These are phyloP conservation scores for Ophthalmolycus amberensis DNA, from an alignment of 2,113 vertebrate genomes.

Conservation along the genomic window DNA sequence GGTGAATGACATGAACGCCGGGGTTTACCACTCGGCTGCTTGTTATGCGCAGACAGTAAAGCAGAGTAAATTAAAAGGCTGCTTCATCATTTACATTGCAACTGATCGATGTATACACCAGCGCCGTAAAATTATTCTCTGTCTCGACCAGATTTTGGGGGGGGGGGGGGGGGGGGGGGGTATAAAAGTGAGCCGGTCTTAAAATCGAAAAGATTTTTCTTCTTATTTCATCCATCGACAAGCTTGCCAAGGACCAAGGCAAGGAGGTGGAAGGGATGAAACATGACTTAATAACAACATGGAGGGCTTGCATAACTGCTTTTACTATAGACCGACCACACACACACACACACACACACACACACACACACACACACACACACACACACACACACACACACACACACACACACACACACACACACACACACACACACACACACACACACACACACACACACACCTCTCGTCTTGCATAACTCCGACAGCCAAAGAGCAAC, in stretches of 20 bases:
- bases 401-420: constrained; percentile 16
- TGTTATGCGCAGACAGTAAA: constrained; percentile 22
- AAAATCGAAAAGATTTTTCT: constrained; percentile 4
- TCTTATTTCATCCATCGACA: not conserved
- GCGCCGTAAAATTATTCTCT: constrained; percentile 16
- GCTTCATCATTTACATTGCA: constrained; percentile 41
- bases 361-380: constrained; percentile 17
- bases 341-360: constrained; percentile 28
- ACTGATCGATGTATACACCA: constrained; percentile 47
- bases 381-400: not conserved
- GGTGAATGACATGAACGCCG: constrained; percentile 36
- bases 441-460: constrained; percentile 13
- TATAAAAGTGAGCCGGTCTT: not conserved
- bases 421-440: constrained; percentile 36
- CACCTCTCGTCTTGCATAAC: constrained; percentile 62
- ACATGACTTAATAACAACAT: constrained; percentile 42
- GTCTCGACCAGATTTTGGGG: constrained; percentile 21
- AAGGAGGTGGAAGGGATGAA: constrained; percentile 29
- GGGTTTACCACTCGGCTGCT: constrained; percentile 48
- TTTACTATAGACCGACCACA: constrained; percentile 33
- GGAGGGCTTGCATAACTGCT: constrained; percentile 62
- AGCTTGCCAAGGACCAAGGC: constrained; percentile 19
- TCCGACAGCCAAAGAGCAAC: constrained; percentile 45
- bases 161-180: not conserved
- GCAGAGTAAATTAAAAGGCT: constrained; percentile 40